Percentiles rank a stretch among this genome's conserved stretches.
Conservation (phyloP, 2,888 invertebrate species). For the Cheilosia scutellata region DNA sequence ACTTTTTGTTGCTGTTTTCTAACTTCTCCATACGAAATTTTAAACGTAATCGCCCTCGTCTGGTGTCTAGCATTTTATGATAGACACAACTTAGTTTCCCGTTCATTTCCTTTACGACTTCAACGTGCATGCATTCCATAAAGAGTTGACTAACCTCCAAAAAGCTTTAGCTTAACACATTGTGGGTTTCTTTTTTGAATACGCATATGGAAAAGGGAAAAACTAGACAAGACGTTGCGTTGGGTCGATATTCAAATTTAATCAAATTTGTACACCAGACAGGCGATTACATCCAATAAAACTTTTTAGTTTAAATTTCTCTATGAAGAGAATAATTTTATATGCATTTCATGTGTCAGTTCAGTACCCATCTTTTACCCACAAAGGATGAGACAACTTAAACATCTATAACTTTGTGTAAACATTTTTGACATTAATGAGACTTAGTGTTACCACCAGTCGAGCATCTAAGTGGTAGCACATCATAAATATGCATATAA, state of each 20-base stretch:
- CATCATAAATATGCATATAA: conserved; percentile 6
- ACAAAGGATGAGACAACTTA: too few species aligned
- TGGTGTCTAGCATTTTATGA: conserved; percentile 39
- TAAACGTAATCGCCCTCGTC: conserved; percentile 38
- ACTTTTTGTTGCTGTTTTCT: too few species aligned
- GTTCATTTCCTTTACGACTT: conserved; percentile 56
- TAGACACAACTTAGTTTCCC: conserved; percentile 38
- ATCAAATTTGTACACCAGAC: too few species aligned
- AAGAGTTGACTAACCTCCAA: conserved; percentile 37
- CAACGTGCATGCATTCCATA: conserved; percentile 2
- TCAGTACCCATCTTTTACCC: too few species aligned
- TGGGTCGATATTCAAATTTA: too few species aligned
- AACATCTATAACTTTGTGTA: too few species aligned
- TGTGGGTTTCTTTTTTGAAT: background rate
- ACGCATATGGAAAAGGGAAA: background rate
- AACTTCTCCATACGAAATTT: conserved; percentile 10
- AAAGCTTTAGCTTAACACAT: conserved; percentile 20
- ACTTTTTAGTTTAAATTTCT: too few species aligned
- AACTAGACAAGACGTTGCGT: background rate
- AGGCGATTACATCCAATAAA: too few species aligned
- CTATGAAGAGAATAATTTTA: too few species aligned
- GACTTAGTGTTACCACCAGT: conserved; percentile 13
- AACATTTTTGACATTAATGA: conserved; percentile 32
- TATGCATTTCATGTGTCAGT: too few species aligned
- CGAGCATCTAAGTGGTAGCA: background rate